Evolutionary conservation across 2,888 invertebrate genomes (phyloP), one percentile per base, ranked within the genome.

Genomic region (Pheosia tremula): DNA sequence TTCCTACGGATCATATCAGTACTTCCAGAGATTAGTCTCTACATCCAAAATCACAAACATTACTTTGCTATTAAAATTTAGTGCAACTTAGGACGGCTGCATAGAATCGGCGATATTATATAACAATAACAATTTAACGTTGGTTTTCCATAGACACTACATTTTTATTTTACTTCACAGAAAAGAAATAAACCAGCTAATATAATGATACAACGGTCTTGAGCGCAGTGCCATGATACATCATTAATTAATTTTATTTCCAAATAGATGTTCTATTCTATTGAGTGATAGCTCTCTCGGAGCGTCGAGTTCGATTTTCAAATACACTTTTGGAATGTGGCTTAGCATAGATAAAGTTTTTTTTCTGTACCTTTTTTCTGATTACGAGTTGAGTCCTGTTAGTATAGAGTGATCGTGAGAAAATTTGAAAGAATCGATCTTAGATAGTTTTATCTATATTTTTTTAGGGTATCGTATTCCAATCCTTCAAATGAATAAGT

Each of bases 171-270:
- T 0, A 24, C 24, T 24, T 24, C 24, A 24, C 24, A 24, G 24
- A 24, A 24, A 1, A 24, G 24, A 24, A 24, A 24, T 24, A 24
- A 24, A 24, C 24, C 24, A 24, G 24, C 24, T 24, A 24, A 24
- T 24, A 24, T 24, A 24, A 24, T 24, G 24, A 24, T 24, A 24
- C 24, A 24, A 24, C 24, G 24, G 24, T 24, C 24, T 24, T 24
- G 24, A 24, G 24, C 24, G 24, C 24, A 24, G 24, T 24, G 24
- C 24, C 24, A 24, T 78, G 79, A 82, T 81, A 74, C 74, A 83
- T 83, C 81, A 85, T 83, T 81, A 79, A 80, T 84, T 83, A 66
- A 78, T 80, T 80, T 82, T 79, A 81, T 81, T 82, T 82, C 68
- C 72, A 74, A 80, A 77, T 68, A 69, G 69, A 71, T 75, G 75